Base-by-base conservation (phyloP, 1,140 invertebrate genomes). In the Nephila pilipes region DNA sequence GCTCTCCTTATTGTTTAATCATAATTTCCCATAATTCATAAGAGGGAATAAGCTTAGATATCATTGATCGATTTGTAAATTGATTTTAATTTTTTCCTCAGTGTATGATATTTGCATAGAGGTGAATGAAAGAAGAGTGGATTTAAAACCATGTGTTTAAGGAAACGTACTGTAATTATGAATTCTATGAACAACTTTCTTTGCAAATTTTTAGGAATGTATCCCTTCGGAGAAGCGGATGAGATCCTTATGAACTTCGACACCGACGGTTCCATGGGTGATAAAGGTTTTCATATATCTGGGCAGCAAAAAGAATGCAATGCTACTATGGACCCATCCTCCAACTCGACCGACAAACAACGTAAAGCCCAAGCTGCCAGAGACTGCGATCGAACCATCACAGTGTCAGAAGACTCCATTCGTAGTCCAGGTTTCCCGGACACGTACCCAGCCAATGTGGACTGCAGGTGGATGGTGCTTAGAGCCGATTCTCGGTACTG, bases 391-490 rank as follows among this genome's bases (percentile, higher is more conserved):
- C 32, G 85, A 8, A 89, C 87, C 69, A 80, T 93, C 16, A 46
- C 25, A 10, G 79, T 32, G 0, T 2, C 36, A 14, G 92, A 93
- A 20, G 94, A 94, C 22, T 90, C 94, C 5, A 89, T 95, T 10
- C 93, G 85, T 8, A 94, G 93, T 75, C 93, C 94, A 0, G 93
- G 93, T 69, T 95, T 94, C 92, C 95, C 95, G 5, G 87, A 87
- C 12, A n/a, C 88, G 55, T 95, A 95, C 83, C 92, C 87, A 12
- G 60, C 94, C 18, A 92, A 94, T 63, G 93, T 85, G 12, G 87
- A 93, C 29, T 95, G 95, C 93, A 85, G 88, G 8, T 95, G 95
- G 80, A 85, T 90, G 57, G 65, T 93, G 18, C 89, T 95, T 18
- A 69, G 93, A 46, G 88, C 92, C 18, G 90, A 90, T 22, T 36